A percentile compares a stretch with the other conserved stretches of the same genome.
phyloP scores from a whole-genome alignment of 2,888 invertebrate genomes.

The Pachydiplax longipennis region DNA sequence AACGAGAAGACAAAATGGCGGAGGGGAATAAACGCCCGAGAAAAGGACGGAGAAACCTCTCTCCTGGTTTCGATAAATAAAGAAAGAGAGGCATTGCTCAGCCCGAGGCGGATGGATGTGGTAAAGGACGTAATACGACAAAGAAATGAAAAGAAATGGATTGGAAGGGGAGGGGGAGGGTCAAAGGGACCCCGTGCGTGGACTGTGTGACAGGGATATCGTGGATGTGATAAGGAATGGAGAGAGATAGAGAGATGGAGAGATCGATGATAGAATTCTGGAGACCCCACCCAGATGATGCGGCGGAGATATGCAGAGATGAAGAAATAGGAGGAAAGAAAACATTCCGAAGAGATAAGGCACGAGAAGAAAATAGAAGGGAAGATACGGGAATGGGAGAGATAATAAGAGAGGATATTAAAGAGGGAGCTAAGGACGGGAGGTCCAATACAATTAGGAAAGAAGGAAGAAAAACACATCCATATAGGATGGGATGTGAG shows the following conservation, averaged over 20 bases:
- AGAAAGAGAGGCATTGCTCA: neutral
- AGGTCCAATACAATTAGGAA: too few species aligned
- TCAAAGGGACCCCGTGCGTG: neutral
- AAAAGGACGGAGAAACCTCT: neutral
- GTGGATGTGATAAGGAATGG: neutral
- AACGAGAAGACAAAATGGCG: neutral
- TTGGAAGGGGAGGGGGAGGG: neutral
- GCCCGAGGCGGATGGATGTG: neutral
- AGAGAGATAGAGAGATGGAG: neutral
- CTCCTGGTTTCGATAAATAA: neutral
- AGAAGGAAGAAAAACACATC: too few species aligned
- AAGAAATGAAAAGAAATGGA: neutral
- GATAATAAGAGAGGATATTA: neutral
- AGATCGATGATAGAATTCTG: neutral
- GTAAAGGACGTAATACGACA: neutral
- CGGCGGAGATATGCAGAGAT: neutral
- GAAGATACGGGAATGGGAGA: neutral
- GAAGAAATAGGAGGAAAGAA: neutral
- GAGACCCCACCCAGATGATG: neutral
- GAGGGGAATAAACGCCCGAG: neutral
- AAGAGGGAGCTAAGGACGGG: neutral
- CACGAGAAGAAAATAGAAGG: neutral
- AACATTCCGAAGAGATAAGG: neutral
- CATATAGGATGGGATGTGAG: too few species aligned
- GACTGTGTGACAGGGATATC: neutral